Evolutionary conservation across 1,140 invertebrate genomes (phyloP).

Genomic region (Telenomus remus): DNA sequence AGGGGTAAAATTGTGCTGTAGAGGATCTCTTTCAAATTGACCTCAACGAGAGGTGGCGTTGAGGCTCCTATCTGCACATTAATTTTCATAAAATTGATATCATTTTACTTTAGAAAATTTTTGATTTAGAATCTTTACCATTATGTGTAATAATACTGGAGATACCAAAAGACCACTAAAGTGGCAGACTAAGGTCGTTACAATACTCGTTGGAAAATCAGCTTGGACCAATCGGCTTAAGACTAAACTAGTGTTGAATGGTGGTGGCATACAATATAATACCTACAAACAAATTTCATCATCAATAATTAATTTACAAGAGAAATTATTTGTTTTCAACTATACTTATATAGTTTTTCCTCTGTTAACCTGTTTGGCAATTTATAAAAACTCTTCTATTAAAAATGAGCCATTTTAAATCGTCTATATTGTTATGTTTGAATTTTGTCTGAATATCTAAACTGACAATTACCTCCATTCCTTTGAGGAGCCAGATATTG

Average conservation of each 20-base stretch:
- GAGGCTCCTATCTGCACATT: conserved; percentile 29
- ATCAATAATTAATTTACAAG: conserved; percentile 3
- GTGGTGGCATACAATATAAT: conserved; percentile 73
- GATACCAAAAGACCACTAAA: conserved; percentile 70
- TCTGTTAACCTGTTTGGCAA: too few species aligned
- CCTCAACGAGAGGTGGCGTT: conserved; percentile 46
- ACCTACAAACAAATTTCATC: conserved; percentile 60
- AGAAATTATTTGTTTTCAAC: not conserved
- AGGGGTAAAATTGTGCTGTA: conserved; percentile 70
- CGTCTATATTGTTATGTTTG: too few species aligned
- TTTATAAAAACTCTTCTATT: too few species aligned
- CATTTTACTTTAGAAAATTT: too few species aligned
- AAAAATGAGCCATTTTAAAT: too few species aligned
- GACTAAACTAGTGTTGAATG: conserved; percentile 69
- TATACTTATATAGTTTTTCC: conserved; percentile 29
- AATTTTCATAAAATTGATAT: not conserved
- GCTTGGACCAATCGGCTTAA: conserved; percentile 67
- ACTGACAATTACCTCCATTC: conserved; percentile 74
- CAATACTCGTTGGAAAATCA: conserved; percentile 70
- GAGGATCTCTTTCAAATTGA: conserved; percentile 69
- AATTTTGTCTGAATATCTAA: too few species aligned
- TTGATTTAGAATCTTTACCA: conserved; percentile 64
- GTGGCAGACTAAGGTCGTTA: conserved; percentile 68
- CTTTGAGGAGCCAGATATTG: conserved; percentile 70
- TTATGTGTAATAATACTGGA: conserved; percentile 68